Evolutionary conservation across 2,888 invertebrate species (phyloP).

Genomic region (Oscheius sp.): DNA sequence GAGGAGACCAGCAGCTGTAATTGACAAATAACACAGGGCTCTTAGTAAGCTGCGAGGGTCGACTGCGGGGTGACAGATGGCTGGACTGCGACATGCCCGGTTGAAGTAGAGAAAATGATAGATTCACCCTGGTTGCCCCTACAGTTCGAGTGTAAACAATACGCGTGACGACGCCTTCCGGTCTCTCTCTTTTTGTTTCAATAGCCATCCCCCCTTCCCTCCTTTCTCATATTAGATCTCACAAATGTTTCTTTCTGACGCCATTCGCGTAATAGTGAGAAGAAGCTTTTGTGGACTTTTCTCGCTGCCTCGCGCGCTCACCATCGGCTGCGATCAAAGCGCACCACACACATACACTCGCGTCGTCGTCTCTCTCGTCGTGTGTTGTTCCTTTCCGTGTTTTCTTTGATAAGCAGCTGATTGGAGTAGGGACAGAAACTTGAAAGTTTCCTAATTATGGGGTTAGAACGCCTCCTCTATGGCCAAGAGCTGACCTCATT

Average conservation of each 20-base stretch:
- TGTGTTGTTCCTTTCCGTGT: slow-evolving; percentile 18
- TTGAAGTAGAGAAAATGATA: slow-evolving; percentile 15
- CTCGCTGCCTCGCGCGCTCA: slow-evolving; percentile 25
- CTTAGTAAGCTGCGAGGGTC: slow-evolving; percentile 21
- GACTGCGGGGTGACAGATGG: slow-evolving; percentile 25
- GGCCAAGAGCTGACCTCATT: slow-evolving; percentile 31
- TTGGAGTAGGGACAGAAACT: neutral
- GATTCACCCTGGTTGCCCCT: too few species aligned
- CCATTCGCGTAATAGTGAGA: slow-evolving; percentile 8
- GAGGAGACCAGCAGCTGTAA: slow-evolving; percentile 5
- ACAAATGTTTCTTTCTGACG: neutral
- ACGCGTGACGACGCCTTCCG: too few species aligned
- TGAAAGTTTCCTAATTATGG: neutral
- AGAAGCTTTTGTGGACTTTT: slow-evolving; percentile 28
- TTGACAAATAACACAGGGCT: slow-evolving; percentile 19
- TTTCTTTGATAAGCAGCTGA: slow-evolving; percentile 25
- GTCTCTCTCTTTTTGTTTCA: neutral
- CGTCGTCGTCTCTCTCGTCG: slow-evolving; percentile 12
- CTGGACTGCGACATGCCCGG: neutral
- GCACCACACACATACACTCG: neutral
- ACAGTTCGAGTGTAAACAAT: too few species aligned
- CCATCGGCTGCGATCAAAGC: slow-evolving; percentile 23
- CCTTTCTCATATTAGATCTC: neutral
- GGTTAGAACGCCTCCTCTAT: slow-evolving; percentile 1
- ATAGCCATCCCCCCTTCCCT: neutral